Conservation (phyloP, 1,140 invertebrate species). For the Tetraneura akinire region DNA sequence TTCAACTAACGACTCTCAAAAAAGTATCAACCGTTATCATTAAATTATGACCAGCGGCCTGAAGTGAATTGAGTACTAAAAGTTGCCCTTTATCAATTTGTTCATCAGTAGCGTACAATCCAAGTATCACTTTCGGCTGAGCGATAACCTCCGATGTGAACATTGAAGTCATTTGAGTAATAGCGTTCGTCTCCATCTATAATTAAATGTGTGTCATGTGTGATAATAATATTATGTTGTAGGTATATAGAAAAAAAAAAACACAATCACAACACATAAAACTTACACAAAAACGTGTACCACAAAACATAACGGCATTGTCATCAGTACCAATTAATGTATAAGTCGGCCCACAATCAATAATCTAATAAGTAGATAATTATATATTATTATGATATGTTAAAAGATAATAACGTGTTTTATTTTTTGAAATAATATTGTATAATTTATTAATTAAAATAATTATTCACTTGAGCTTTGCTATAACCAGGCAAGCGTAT, state of each 20-base stretch:
- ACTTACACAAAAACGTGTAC: slow-evolving; percentile 60
- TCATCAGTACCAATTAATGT: slow-evolving; percentile 68
- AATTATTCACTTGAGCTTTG: slow-evolving; percentile 27
- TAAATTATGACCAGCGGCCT: slow-evolving; percentile 30
- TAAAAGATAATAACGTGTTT: too few relatives aligned
- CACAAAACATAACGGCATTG: slow-evolving; percentile 73
- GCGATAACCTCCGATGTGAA: slow-evolving; percentile 42
- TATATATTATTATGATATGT: too few relatives aligned
- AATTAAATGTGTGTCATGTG: background rate
- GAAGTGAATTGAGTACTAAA: slow-evolving; percentile 12
- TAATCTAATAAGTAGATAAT: slow-evolving; percentile 59
- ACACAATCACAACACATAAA: background rate
- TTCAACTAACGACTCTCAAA: slow-evolving; percentile 27
- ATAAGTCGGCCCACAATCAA: slow-evolving; percentile 69
- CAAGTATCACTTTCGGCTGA: slow-evolving; percentile 31
- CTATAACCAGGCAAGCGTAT: slow-evolving; percentile 22
- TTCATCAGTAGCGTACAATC: slow-evolving; percentile 18
- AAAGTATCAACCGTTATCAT: slow-evolving; percentile 35
- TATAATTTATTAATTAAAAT: background rate
- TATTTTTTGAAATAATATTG: too few relatives aligned
- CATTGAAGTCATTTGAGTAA: slow-evolving; percentile 34
- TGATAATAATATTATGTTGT: background rate
- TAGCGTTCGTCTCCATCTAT: slow-evolving; percentile 4
- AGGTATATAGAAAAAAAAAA: too few relatives aligned
- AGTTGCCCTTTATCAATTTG: slow-evolving; percentile 40